Percentiles rank a stretch among this genome's conserved stretches.
These are phyloP conservation scores for Pempheris klunzingeri DNA, from an alignment of 2,797 vertebrate genomes.

Conservation along the genomic window DNA sequence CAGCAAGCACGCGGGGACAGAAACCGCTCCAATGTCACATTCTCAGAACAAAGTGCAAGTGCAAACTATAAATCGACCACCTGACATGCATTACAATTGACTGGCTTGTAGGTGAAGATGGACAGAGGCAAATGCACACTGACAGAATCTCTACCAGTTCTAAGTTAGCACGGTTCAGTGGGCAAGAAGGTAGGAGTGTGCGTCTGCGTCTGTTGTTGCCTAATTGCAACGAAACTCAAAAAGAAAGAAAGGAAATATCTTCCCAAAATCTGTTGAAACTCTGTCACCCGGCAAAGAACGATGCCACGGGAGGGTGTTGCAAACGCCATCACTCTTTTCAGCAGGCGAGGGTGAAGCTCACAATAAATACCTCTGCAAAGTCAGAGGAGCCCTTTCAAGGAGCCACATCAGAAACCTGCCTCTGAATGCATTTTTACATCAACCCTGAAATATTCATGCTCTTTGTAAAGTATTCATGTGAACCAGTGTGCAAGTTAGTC, in stretches of 20 bases:
- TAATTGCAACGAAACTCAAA: slow-evolving; percentile 59
- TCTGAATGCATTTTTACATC: slow-evolving; percentile 82
- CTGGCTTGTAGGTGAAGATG: slow-evolving; percentile 76
- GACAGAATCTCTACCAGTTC: slow-evolving; percentile 62
- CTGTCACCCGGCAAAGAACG: slow-evolving; percentile 62
- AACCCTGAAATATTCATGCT: slow-evolving; percentile 84
- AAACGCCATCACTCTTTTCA: slow-evolving; percentile 67
- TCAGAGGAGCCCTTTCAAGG: slow-evolving; percentile 76
- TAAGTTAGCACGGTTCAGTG: slow-evolving; percentile 59
- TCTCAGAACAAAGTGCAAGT: slow-evolving; percentile 72
- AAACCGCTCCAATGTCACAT: slow-evolving; percentile 72
- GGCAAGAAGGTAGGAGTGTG: slow-evolving; percentile 49
- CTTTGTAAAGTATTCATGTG: slow-evolving; percentile 85
- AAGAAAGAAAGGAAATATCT: slow-evolving; percentile 46
- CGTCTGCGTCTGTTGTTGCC: slow-evolving; percentile 33
- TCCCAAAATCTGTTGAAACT: slow-evolving; percentile 58
- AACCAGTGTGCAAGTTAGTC: slow-evolving; percentile 81
- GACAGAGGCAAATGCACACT: slow-evolving; percentile 76
- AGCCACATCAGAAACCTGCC: slow-evolving; percentile 80
- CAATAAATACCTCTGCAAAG: slow-evolving; percentile 79
- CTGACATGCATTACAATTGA: slow-evolving; percentile 79
- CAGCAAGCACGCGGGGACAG: slow-evolving; percentile 31
- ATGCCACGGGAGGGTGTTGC: slow-evolving; percentile 65
- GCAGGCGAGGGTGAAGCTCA: slow-evolving; percentile 64
- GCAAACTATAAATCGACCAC: slow-evolving; percentile 79